Base-by-base conservation (phyloP, 2,797 vertebrate genomes). In the Avahi laniger region DNA sequence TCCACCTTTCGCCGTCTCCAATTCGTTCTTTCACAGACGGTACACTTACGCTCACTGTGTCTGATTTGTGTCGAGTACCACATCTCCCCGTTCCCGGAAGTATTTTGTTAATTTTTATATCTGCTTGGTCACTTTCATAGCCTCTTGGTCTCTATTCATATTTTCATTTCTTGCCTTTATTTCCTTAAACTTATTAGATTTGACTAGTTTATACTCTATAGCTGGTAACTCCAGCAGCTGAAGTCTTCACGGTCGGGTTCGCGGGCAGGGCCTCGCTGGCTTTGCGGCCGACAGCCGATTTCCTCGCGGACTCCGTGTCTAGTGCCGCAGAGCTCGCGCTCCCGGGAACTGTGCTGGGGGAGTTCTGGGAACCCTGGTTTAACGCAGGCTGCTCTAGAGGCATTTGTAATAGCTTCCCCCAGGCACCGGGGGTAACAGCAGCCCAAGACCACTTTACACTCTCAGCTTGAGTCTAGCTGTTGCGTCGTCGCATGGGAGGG, bases 1-100 rank as follows among this genome's bases (percentile, higher is more conserved):
- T 20, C 57, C 1, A 0, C 30, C 20, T 17, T 0, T 1, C 26
- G 12, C 73, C 0, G 0, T 0, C 0, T 12, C n/a, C 11, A 11
- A 24, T 10, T 12, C 38, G 10, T 61, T 50, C 26, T 73, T 28
- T 13, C 13, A 41, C 18, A 14, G 26, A 20, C 1, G 30, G 28
- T 7, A 22, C 24, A 3, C 7, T 13, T 6, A 0, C 2, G 4
- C 28, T 48, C 26, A 48, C 82, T 20, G 1, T 15, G 22, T 24
- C 38, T 20, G 24, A 33, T 61, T n/a, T 2, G 12, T 46, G 48
- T 22, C 20, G 5, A 13, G 67, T 18, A 46, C 26, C 2, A 12
- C 12, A 14, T 1, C 3, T 2, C 59, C 7, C 11, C n/a, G 50
- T 52, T 72, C 30, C 63, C 18, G 13, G 70, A 52, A 26, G 0